phyloP scores from a whole-genome alignment of 2,888 invertebrate genomes.

The Calameuta pallipes region DNA sequence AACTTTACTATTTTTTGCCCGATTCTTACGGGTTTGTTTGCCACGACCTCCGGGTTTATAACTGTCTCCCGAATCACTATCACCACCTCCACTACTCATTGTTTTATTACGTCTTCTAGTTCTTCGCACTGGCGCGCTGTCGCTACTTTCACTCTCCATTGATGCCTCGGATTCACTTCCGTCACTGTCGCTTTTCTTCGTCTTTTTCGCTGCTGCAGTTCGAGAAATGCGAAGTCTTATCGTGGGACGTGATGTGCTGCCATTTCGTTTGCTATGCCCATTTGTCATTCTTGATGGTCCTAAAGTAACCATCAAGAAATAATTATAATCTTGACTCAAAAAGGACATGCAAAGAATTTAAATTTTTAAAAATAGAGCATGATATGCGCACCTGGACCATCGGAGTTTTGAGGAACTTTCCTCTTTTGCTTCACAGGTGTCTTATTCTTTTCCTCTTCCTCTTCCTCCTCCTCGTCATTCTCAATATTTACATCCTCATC shows the following conservation, averaged over 20 bases:
- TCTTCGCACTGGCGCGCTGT: constrained; percentile 45
- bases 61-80: constrained; percentile 70
- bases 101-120: constrained; percentile 50
- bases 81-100: constrained; percentile 50
- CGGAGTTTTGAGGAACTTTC: constrained; percentile 26
- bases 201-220: constrained; percentile 32
- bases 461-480: constrained; percentile 19
- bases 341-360: not conserved
- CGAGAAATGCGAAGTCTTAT: constrained; percentile 46
- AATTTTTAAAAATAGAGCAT: not conserved
- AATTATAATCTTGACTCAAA: not conserved
- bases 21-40: constrained; percentile 54
- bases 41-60: constrained; percentile 67
- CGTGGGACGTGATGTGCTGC: constrained; percentile 42
- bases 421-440: constrained; percentile 25
- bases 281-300: constrained; percentile 61
- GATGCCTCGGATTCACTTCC: constrained; percentile 53
- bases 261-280: constrained; percentile 49
- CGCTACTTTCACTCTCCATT: constrained; percentile 53
- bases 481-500: constrained; percentile 40
- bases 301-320: constrained; percentile 21
- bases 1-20: constrained; percentile 51
- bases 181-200: constrained; percentile 46
- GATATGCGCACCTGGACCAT: constrained; percentile 41
- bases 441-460: constrained; percentile 30